Percentiles rank a stretch among this genome's conserved stretches.
These are phyloP conservation scores for Cataglyphis rosenhaueri DNA, from an alignment of 2,888 invertebrate genomes.

Conservation along the genomic window DNA sequence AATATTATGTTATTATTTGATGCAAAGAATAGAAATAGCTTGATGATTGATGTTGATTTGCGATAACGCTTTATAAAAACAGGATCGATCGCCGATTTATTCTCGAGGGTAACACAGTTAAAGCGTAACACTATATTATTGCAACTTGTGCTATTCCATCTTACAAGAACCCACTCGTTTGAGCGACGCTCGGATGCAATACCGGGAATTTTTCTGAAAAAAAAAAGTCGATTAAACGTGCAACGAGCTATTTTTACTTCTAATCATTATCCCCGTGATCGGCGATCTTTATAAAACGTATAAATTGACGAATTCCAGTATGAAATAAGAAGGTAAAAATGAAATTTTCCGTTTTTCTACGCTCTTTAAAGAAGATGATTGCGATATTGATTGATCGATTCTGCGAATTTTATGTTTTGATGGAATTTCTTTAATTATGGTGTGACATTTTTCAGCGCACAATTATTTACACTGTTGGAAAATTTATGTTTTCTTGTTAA, in stretches of 20 bases:
- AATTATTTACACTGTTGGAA: not conserved
- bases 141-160: not conserved
- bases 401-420: not conserved
- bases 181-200: not conserved
- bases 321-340: not conserved
- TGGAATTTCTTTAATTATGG: not conserved
- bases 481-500: too few relatives aligned
- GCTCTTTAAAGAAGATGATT: not conserved
- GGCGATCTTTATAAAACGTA: constrained; percentile 12
- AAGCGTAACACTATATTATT: constrained; percentile 5
- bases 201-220: not conserved
- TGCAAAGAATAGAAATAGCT: not conserved
- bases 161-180: not conserved
- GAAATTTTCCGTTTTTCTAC: not conserved
- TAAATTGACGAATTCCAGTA: not conserved
- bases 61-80: constrained; percentile 1
- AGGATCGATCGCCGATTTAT: not conserved
- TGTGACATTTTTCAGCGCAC: not conserved
- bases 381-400: not conserved
- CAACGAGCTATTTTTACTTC: constrained; percentile 23
- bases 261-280: constrained; percentile 15
- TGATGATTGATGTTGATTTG: not conserved
- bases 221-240: constrained; percentile 10
- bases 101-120: not conserved
- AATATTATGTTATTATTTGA: not conserved